phyloP scores from a whole-genome alignment of 2,888 invertebrate species.

The Chymomyza amoena region DNA sequence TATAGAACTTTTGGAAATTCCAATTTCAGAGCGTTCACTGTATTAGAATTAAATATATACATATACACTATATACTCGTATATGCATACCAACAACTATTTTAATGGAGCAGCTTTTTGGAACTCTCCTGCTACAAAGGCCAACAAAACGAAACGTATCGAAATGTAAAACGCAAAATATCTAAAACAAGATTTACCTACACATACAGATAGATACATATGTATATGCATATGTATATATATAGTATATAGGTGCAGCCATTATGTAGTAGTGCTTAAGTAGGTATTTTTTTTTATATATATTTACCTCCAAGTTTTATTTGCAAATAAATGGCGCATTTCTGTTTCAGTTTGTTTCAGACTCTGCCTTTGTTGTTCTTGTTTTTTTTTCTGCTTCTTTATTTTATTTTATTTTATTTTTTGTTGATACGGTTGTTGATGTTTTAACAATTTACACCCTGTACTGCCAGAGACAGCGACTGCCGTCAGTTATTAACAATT shows the following conservation, averaged over 20 bases:
- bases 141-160: slow-evolving; percentile 18
- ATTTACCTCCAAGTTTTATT: slow-evolving; percentile 46
- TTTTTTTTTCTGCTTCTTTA: not conserved
- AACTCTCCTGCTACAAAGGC: not conserved
- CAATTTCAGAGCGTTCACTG: not conserved
- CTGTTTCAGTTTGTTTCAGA: not conserved
- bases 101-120: not conserved
- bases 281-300: not conserved
- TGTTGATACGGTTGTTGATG: not conserved
- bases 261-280: slow-evolving; percentile 1
- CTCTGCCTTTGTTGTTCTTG: not conserved
- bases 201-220: not conserved
- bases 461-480: not conserved
- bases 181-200: slow-evolving; percentile 53
- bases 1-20: not conserved
- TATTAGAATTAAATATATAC: not conserved
- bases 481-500: slow-evolving; percentile 8
- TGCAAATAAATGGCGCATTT: slow-evolving; percentile 17
- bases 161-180: slow-evolving; percentile 45
- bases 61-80: not conserved
- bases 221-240: not conserved
- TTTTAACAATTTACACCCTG: slow-evolving; percentile 1
- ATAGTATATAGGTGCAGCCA: not conserved
- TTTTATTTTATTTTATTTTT: not conserved
- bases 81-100: not conserved